Conservation (phyloP, 2,797 vertebrate species). For the Schizothorax lantsangensis region DNA sequence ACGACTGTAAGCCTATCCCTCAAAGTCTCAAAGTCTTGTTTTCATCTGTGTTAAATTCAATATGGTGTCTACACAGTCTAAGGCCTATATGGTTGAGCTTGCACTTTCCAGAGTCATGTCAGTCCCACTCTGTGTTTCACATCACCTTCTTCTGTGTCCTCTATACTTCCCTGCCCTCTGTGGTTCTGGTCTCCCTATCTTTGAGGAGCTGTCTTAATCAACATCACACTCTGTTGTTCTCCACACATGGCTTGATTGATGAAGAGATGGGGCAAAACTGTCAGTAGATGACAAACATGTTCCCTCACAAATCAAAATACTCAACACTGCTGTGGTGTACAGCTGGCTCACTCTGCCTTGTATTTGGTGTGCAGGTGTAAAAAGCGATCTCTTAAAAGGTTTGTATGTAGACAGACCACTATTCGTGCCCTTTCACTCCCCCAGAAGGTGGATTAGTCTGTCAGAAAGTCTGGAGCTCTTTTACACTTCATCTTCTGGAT, state of each 20-base stretch:
- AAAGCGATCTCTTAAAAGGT: conserved; percentile 22
- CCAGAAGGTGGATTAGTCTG: conserved; percentile 38
- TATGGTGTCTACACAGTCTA: background rate
- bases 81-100: background rate
- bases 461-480: conserved; percentile 25
- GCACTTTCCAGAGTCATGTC: conserved; percentile 34
- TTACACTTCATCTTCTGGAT: conserved; percentile 30
- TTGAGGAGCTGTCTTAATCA: conserved; percentile 47
- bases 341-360: conserved; percentile 46
- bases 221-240: conserved; percentile 62
- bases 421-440: conserved; percentile 29
- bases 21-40: background rate
- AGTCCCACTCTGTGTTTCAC: conserved; percentile 30
- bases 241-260: conserved; percentile 68
- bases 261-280: conserved; percentile 57
- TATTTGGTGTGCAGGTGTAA: conserved; percentile 55
- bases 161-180: background rate
- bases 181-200: conserved; percentile 14
- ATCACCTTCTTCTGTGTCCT: conserved; percentile 24
- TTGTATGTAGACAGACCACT: background rate
- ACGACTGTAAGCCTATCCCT: background rate
- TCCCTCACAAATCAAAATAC: conserved; percentile 57
- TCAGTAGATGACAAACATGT: conserved; percentile 67
- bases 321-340: conserved; percentile 33
- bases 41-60: background rate